These are phyloP conservation scores for Drosophila ochracea DNA, from an alignment of 2,888 invertebrate species.

Conservation along the genomic window DNA sequence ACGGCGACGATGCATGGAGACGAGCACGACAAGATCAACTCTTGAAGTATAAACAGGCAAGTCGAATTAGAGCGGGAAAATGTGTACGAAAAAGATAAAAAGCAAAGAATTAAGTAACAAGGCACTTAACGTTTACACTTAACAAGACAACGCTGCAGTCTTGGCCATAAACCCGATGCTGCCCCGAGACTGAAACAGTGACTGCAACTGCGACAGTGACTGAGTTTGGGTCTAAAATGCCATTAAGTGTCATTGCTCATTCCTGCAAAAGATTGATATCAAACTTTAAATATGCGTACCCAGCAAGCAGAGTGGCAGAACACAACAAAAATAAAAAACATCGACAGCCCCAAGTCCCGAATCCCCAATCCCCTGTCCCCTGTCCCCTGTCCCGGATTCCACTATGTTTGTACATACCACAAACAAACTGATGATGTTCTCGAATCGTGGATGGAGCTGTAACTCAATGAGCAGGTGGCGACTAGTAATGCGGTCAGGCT, in stretches of 20 bases:
- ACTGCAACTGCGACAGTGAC: constrained; percentile 18
- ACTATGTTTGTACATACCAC: constrained; percentile 43
- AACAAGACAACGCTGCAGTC: constrained; percentile 67
- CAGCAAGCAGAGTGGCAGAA: constrained; percentile 27
- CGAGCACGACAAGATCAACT: constrained; percentile 49
- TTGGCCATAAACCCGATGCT: constrained; percentile 47
- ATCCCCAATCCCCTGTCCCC: constrained; percentile 25
- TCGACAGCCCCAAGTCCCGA: constrained; percentile 8
- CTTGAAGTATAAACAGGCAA: constrained; percentile 37
- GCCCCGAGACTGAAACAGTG: constrained; percentile 4
- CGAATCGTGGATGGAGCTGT: constrained; percentile 21
- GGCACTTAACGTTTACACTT: constrained; percentile 79
- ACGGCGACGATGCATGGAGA: constrained; percentile 25
- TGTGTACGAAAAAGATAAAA: constrained; percentile 71
- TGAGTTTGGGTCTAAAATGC: constrained; percentile 63
- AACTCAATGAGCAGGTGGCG: constrained; percentile 52
- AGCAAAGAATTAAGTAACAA: constrained; percentile 75
- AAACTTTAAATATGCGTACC: constrained; percentile 73
- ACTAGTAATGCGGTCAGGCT: constrained; percentile 51
- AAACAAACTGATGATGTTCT: constrained; percentile 42
- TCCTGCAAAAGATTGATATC: constrained; percentile 79
- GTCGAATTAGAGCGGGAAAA: constrained; percentile 73
- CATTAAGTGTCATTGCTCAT: constrained; percentile 80
- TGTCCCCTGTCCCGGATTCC: constrained; percentile 20
- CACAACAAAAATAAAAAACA: constrained; percentile 5